Percentiles rank a stretch among this genome's conserved stretches.
phyloP scores from a whole-genome alignment of 2,113 vertebrate species.

The Bubalus kerabau region DNA sequence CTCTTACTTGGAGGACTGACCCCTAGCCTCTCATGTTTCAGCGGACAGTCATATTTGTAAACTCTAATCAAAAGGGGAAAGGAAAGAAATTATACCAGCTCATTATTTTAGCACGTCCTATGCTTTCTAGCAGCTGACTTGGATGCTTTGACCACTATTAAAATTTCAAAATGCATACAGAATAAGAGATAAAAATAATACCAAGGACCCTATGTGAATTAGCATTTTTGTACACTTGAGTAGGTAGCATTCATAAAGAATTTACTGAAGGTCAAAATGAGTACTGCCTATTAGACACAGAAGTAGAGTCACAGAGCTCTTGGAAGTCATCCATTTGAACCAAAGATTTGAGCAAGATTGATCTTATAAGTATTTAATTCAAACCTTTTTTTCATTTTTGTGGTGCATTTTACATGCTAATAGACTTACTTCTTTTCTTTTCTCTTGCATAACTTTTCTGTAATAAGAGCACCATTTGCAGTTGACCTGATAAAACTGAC shows the following conservation, averaged over 20 bases:
- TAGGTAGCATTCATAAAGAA: neutral
- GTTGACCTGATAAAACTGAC: constrained; percentile 34
- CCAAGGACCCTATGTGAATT: neutral
- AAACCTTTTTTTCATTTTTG: neutral
- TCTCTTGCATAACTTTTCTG: constrained; percentile 34
- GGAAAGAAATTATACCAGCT: constrained; percentile 2
- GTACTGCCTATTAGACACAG: neutral
- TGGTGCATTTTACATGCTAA: neutral
- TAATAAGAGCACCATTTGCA: neutral
- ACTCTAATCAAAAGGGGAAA: neutral
- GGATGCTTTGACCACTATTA: neutral
- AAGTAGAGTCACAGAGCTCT: neutral
- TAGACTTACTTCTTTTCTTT: neutral
- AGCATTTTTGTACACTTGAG: neutral
- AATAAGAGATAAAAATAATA: neutral
- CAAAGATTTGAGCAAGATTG: neutral
- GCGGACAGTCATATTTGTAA: constrained; percentile 31
- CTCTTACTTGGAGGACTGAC: constrained; percentile 3
- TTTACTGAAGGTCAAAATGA: neutral
- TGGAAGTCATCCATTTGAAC: neutral
- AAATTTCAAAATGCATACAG: neutral
- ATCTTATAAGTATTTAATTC: neutral
- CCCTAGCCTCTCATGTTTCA: constrained; percentile 1
- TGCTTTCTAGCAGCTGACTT: neutral
- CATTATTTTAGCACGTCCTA: neutral